Evolutionary conservation across 2,888 invertebrate species (phyloP), one percentile per base, ranked within the genome.

Genomic region (Minunthozetes semirufus): DNA sequence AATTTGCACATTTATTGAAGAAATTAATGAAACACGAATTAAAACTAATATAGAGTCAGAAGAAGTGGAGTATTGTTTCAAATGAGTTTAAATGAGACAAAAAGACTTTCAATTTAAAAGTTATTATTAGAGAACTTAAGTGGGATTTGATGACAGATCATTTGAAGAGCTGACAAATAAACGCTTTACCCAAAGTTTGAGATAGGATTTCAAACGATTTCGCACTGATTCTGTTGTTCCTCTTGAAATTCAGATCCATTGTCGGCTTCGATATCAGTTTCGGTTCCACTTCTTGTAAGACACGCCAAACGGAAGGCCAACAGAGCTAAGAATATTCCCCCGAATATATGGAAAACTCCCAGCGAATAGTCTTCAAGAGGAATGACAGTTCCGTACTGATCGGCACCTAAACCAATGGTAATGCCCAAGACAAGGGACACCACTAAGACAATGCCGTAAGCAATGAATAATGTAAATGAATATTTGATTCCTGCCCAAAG

Each of bases 171-270:
- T 19, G 22, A 19, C n/a, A 53, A 53, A 53, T 53, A 22, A 19
- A 6, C 19, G 5, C 5, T n/a, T 53, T 53, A 22, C 22, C 22
- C 4, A 1, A 6, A 4, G 13, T 19, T n/a, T 13, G 9, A 53
- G 33, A n/a, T n/a, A n/a, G n/a, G n/a, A n/a, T 53, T 27, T 61
- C 25, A 70, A 48, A 70, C 70, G 19, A 70, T 70, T 70, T 70
- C 70, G 27, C 70, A 70, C 22, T 70, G 70, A 48, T 70, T 70
- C 19, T 70, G 70, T 66, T 33, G 29, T 33, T 38, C 63, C 25
- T 70, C 70, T 48, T 70, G 48, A 15, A 27, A 15, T 48, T 70
- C 70, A 1, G 22, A 27, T 25, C 38, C 70, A 27, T 2, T 70
- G 33, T 33, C 33, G 33, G 33, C 33, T 42, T 70, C 70, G 13